Percentiles rank a stretch among this genome's conserved stretches.
These are phyloP conservation scores for Polyodon spathula DNA, from an alignment of 2,113 vertebrate species.

Conservation along the genomic window DNA sequence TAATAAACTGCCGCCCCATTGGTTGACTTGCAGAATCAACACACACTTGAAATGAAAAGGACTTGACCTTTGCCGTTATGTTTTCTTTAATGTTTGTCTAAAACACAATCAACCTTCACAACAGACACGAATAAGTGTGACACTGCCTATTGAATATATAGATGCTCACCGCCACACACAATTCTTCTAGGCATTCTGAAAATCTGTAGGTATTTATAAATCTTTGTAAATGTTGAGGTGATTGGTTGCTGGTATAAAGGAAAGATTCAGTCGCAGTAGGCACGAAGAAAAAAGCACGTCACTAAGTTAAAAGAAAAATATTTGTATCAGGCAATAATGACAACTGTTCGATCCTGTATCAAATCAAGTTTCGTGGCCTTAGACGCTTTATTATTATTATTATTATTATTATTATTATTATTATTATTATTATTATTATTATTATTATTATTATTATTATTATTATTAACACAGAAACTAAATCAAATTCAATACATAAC, in stretches of 20 bases:
- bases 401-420: no score
- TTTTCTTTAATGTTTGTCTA: conserved; percentile 93
- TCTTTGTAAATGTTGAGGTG: conserved; percentile 32
- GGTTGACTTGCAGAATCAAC: conserved; percentile 89
- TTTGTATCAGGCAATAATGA: no score
- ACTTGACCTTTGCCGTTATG: conserved; percentile 98
- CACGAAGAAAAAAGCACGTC: not conserved
- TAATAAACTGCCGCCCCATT: conserved; percentile 73
- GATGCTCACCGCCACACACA: conserved; percentile 78
- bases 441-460: no score
- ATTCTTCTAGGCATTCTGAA: conserved; percentile 63
- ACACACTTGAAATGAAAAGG: conserved; percentile 90
- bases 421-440: no score
- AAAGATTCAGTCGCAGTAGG: not conserved
- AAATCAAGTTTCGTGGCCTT: no score
- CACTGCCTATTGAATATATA: conserved; percentile 85
- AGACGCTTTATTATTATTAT: no score
- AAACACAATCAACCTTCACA: conserved; percentile 97
- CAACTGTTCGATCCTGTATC: no score
- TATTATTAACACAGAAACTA: no score
- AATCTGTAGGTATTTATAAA: conserved; percentile 75
- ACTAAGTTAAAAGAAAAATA: conserved; percentile 7
- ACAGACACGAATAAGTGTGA: conserved; percentile 84
- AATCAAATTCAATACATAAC: no score
- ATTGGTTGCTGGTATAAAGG: conserved; percentile 16